Conservation (phyloP, 2,113 vertebrate genomes). For the Myotis yumanensis region DNA sequence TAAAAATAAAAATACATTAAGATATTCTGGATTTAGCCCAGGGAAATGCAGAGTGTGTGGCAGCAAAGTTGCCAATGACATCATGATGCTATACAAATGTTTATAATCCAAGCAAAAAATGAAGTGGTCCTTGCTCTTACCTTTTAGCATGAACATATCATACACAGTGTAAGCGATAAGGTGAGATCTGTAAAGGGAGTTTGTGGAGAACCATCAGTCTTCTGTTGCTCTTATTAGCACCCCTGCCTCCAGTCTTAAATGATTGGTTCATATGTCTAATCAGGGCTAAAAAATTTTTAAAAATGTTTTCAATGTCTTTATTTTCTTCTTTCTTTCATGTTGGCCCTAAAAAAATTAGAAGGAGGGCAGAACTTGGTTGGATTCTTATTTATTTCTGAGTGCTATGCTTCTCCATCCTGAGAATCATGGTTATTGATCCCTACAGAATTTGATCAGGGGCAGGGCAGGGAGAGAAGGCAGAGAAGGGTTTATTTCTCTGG, state of each 20-base stretch:
- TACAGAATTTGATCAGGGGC: no score
- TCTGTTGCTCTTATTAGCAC: not conserved
- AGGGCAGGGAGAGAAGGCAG: not conserved
- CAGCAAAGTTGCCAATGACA: not conserved
- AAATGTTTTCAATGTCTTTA: not conserved
- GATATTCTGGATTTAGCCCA: not conserved
- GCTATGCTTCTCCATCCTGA: not conserved
- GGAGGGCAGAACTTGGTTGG: not conserved
- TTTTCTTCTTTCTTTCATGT: not conserved
- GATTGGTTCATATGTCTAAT: not conserved
- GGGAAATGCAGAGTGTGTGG: not conserved
- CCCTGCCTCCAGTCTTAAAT: not conserved
- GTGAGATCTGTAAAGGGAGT: not conserved
- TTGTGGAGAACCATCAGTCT: not conserved
- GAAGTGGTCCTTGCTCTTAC: not conserved
- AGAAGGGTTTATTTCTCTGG: not conserved
- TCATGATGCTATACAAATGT: not conserved
- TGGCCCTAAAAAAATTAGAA: not conserved
- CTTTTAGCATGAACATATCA: not conserved
- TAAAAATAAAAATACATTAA: not conserved
- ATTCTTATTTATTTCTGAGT: not conserved
- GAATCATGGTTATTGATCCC: not conserved
- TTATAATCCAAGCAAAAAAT: not conserved
- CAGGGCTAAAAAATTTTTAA: not conserved
- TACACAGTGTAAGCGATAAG: not conserved